Percentiles rank a stretch among this genome's conserved stretches.
Conservation (phyloP, 2,113 vertebrate genomes). For the Galemys pyrenaicus region DNA sequence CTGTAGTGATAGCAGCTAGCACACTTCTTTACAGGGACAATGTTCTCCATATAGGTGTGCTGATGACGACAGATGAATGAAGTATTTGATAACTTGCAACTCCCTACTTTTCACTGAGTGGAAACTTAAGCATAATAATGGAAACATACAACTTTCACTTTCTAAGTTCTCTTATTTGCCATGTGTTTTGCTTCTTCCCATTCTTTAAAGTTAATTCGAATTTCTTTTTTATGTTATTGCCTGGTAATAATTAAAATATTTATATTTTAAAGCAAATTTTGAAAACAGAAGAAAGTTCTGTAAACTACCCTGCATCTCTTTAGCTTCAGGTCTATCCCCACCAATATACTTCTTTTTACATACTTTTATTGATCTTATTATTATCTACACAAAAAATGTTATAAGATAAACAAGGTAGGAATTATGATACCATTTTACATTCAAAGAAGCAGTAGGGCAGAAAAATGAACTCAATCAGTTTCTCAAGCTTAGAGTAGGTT, state of each 20-base stretch:
- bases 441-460: neutral
- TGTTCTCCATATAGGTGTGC: too few species aligned
- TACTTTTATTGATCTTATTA: neutral
- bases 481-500: neutral
- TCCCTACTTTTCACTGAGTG: neutral
- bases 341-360: neutral
- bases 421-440: neutral
- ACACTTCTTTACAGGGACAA: neutral
- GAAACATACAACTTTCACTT: neutral
- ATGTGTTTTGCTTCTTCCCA: neutral
- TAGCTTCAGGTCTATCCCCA: neutral
- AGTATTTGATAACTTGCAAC: neutral
- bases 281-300: neutral
- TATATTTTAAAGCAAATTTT: slow-evolving; percentile 10
- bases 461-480: neutral
- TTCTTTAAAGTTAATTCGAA: neutral
- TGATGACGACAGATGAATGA: neutral
- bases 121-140: neutral
- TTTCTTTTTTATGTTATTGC: neutral
- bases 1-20: neutral
- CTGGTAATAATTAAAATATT: neutral
- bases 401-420: neutral
- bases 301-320: neutral
- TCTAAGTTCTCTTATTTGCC: neutral
- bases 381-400: neutral